Base-by-base conservation (phyloP, 2,113 vertebrate genomes). In the Galemys pyrenaicus region DNA sequence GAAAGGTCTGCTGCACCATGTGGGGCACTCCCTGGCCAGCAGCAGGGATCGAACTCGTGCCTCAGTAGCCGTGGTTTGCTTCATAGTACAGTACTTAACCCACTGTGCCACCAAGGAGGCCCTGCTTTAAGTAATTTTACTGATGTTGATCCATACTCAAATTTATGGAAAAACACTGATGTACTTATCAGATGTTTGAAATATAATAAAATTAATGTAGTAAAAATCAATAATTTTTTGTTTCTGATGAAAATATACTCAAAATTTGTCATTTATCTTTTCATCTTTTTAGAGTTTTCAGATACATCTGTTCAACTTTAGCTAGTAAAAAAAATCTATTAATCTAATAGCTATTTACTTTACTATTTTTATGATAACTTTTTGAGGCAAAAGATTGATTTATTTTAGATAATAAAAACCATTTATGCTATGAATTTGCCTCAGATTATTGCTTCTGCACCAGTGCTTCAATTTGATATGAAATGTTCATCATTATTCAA, bases 391-490 rank as follows among this genome's bases (percentile, higher is more conserved):
- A 51, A 22, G 15, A 2, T 32, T 46, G 35, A 60, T 91, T 94
- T 70, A 82, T 65, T 80, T 91, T 77, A 46, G 19, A 54, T 54
- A 67, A 58, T 85, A 22, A 92, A 94, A 86, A 8, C 3, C 46
- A 71, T 46, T 82, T 74, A 24, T 78, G 32, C 60, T 95, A 89
- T 96, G 60, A 92, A 92, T 96, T 95, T 80, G 71, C 91, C 81
- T 95, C 77, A 95, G 60, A 77, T 77, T 87, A 79, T 26, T 87
- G 71, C 30, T 77, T 71, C 77, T 94, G 44, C 13, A 79, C 80
- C 9, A 80, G 9, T 35, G 89, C 54, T 60, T 30, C 13, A 16
- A 37, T 56, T 96, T 93, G 86, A 62, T 35, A n/a, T 49, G 11
- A 89, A 89, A 62, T 64, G 1, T 58, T 86, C 26, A 73, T 88